A percentile compares a stretch with the other conserved stretches of the same genome.
Conservation (phyloP, 2,888 invertebrate genomes). For the Electrophaes corylata region DNA sequence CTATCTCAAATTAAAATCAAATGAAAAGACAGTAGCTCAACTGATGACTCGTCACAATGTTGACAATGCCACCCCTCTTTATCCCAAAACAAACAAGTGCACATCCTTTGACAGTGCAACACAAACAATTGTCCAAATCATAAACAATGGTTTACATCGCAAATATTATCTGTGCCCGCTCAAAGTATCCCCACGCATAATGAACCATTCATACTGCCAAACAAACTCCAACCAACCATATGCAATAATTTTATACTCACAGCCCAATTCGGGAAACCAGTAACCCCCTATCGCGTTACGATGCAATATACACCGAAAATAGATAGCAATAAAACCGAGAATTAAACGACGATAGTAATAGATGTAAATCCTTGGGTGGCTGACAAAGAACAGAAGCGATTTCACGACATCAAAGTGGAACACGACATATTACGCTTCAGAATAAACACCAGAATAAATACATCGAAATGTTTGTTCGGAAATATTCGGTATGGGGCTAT, state of each 20-base stretch:
- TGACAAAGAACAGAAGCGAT: slow-evolving; percentile 83
- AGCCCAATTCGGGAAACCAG: slow-evolving; percentile 55
- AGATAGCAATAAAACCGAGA: slow-evolving; percentile 75
- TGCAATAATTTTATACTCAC: slow-evolving; percentile 78
- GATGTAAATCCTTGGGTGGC: slow-evolving; percentile 77
- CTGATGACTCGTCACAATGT: slow-evolving; percentile 54
- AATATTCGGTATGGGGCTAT: slow-evolving; percentile 81
- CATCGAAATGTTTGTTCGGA: slow-evolving; percentile 81
- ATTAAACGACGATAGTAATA: slow-evolving; percentile 71
- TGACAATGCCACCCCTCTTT: slow-evolving; percentile 52
- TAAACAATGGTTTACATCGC: slow-evolving; percentile 83
- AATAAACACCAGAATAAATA: slow-evolving; percentile 83
- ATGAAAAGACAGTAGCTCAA: slow-evolving; percentile 32
- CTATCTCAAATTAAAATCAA: slow-evolving; percentile 30
- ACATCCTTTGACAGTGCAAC: slow-evolving; percentile 81
- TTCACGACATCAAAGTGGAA: slow-evolving; percentile 84
- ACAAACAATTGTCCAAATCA: slow-evolving; percentile 83
- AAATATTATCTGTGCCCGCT: slow-evolving; percentile 77
- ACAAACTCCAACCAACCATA: slow-evolving; percentile 83
- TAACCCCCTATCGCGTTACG: slow-evolving; percentile 70
- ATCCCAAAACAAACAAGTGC: slow-evolving; percentile 77
- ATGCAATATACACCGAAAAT: slow-evolving; percentile 75
- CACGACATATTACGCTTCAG: slow-evolving; percentile 83
- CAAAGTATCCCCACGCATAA: slow-evolving; percentile 80
- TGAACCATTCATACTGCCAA: slow-evolving; percentile 83